Evolutionary conservation across 2,888 invertebrate species (phyloP).

Genomic region (Limnephilus lunatus): DNA sequence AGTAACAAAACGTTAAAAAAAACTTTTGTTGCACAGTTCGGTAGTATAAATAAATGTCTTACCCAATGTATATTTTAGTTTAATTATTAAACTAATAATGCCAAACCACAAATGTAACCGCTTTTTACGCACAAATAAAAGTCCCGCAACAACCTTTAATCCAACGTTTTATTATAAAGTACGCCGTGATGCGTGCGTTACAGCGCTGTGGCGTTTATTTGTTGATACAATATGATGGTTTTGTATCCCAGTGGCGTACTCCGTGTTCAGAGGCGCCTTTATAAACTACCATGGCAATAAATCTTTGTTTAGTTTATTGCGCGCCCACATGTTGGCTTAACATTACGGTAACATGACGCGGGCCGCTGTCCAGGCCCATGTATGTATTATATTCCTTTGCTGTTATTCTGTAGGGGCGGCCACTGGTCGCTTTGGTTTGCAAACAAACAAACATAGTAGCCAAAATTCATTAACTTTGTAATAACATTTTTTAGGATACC

Average conservation of each 20-base stretch:
- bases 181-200: not conserved
- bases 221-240: constrained; percentile 2
- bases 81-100: not conserved
- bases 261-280: constrained; percentile 35
- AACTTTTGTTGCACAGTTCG: no score
- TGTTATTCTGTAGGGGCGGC: not conserved
- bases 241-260: constrained; percentile 13
- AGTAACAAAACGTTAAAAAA: not conserved
- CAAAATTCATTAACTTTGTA: not conserved
- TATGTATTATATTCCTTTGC: not conserved
- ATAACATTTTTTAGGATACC: not conserved
- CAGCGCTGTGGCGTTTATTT: not conserved
- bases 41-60: no score
- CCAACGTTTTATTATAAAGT: not conserved
- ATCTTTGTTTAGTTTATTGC: constrained; percentile 63
- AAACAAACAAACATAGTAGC: not conserved
- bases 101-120: not conserved
- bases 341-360: constrained; percentile 57
- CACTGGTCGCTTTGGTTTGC: not conserved
- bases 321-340: constrained; percentile 59
- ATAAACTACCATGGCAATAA: constrained; percentile 58
- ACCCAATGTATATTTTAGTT: not conserved
- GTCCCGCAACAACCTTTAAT: not conserved
- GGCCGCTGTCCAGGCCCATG: constrained; percentile 33
- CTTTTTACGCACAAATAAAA: not conserved